Base-by-base conservation (phyloP, 2,888 invertebrate genomes). In the Abrostola tripartita region DNA sequence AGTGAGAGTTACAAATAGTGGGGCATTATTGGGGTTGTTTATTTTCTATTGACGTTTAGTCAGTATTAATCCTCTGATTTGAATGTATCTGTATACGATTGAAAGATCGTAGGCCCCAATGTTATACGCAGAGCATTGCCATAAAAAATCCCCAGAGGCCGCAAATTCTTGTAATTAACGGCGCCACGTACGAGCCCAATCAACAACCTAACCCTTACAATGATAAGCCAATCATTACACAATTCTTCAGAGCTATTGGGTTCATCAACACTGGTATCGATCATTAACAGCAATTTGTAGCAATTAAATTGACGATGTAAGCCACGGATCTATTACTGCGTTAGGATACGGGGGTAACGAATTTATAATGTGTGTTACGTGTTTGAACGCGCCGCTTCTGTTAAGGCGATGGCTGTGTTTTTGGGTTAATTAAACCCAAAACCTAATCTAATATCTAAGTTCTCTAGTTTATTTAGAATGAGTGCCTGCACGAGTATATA, bases 231-330 rank as follows among this genome's bases (percentile, higher is more conserved):
- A 69, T 55, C 54, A 41, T 68, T 71, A 78, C 62, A 56, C 56
- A 71, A 68, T 61, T 52, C 14, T 6, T 52, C 52, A 65, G 73
- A 69, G 71, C 61, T 70, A 54, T 71, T 58, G 53, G 44, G 84
- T 83, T 85, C 83, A 85, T 85, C 78, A 82, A 79, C 82, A 83
- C 80, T 65, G 56, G 65, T 65, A 68, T 70, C 60, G 71, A 85
- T 89, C 87, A 89, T 73, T 79, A 78, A 86, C 83, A 88, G 58
- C 71, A 90, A 92, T 82, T 92, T 88, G 85, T 82, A 83, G 88
- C 90, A 92, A 93, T 93, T 91, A 92, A 89, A 89, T 78, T 77
- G 85, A 86, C 79, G 86, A 84, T 79, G 81, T 82, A 82, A 85
- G 83, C 84, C 81, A 84, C 81, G 78, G 68, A 75, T 63, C 72